phyloP scores from a whole-genome alignment of 2,888 invertebrate species.

The Ophioninae sp. region DNA sequence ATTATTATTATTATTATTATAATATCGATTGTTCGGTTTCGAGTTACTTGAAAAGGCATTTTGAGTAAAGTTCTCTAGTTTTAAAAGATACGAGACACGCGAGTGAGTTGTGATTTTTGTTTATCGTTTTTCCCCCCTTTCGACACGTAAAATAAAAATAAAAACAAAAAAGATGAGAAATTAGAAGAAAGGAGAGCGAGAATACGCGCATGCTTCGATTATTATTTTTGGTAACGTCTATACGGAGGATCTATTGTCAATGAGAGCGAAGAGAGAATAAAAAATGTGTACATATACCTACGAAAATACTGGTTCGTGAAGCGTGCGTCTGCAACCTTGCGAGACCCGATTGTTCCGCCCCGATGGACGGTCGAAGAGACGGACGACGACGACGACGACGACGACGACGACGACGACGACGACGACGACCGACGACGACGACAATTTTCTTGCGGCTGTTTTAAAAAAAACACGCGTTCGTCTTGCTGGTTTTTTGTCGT shows the following conservation, averaged over 20 bases:
- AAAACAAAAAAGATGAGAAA: conserved; percentile 69
- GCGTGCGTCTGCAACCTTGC: conserved; percentile 74
- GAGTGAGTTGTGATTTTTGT: conserved; percentile 72
- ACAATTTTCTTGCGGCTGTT: background rate
- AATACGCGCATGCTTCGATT: conserved; percentile 73
- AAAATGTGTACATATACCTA: conserved; percentile 72
- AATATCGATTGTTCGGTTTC: conserved; percentile 74
- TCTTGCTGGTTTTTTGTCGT: conserved; percentile 18
- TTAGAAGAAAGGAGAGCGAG: conserved; percentile 66
- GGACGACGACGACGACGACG: background rate
- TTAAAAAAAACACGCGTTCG: conserved; percentile 33
- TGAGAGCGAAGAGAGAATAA: conserved; percentile 74
- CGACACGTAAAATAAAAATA: conserved; percentile 66
- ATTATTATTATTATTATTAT: conserved; percentile 60
- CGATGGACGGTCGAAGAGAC: conserved; percentile 45
- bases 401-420: too few relatives aligned
- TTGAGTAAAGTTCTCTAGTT: conserved; percentile 72
- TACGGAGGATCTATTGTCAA: conserved; percentile 75
- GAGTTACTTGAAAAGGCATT: conserved; percentile 77
- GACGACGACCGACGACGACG: too few relatives aligned
- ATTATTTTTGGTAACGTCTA: conserved; percentile 74
- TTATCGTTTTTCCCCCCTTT: conserved; percentile 65
- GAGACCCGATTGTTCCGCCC: conserved; percentile 61
- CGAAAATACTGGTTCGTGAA: conserved; percentile 75
- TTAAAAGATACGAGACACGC: conserved; percentile 68